Evolutionary conservation across 2,797 vertebrate species (phyloP).

Genomic region (Coregonus ussuriensis): DNA sequence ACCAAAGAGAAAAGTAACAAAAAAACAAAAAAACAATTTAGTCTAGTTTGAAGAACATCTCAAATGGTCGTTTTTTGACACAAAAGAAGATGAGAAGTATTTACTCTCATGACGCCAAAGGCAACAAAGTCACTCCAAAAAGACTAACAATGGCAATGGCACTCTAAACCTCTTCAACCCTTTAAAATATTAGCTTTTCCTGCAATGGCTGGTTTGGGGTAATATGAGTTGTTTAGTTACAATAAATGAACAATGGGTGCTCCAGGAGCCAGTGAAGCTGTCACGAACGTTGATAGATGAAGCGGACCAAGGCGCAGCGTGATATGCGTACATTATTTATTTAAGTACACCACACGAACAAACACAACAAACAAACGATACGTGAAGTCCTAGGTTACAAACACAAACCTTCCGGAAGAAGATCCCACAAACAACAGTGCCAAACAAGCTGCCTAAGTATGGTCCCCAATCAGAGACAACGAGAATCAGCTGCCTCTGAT

Average conservation of each 20-base stretch:
- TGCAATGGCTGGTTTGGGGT: slow-evolving; percentile 5
- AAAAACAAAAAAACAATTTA: slow-evolving; percentile 12
- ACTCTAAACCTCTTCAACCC: slow-evolving; percentile 37
- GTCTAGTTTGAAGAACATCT: slow-evolving; percentile 49
- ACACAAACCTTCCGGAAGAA: too few species aligned
- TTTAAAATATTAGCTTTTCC: slow-evolving; percentile 52
- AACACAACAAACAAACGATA: too few species aligned
- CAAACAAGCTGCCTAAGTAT: too few species aligned
- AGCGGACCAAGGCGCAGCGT: too few species aligned
- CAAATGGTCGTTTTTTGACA: slow-evolving; percentile 52
- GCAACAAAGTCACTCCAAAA: slow-evolving; percentile 47
- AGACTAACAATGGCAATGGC: slow-evolving; percentile 57
- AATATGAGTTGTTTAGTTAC: slow-evolving; percentile 8
- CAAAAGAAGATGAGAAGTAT: slow-evolving; percentile 56
- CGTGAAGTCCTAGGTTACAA: too few species aligned
- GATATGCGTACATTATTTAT: too few species aligned
- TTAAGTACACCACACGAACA: too few species aligned
- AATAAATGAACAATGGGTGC: slow-evolving; percentile 2
- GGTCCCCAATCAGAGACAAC: too few species aligned
- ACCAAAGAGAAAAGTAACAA: not conserved
- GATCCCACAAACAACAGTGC: too few species aligned
- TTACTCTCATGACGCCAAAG: slow-evolving; percentile 58
- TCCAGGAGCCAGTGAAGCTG: not conserved
- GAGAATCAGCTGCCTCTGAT: too few species aligned
- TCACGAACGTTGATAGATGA: too few species aligned